Conservation (phyloP, 2,888 invertebrate species). For the Phoenoteleia sp. region DNA sequence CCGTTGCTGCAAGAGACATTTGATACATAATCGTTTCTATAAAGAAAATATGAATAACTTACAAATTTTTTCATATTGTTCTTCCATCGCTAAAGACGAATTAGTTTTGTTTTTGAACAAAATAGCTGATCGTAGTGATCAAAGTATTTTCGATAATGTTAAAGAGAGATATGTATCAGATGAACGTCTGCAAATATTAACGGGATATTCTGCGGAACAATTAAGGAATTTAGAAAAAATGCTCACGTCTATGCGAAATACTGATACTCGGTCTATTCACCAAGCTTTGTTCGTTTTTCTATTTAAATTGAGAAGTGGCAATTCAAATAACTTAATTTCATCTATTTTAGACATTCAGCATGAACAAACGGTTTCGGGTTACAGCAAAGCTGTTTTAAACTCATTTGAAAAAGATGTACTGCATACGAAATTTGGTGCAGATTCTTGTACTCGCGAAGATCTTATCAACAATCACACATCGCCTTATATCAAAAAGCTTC, state of each 20-base stretch:
- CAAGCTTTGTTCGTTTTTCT: constrained; percentile 40
- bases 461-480: constrained; percentile 61
- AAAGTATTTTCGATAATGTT: constrained; percentile 6
- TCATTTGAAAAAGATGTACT: constrained; percentile 75
- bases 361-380: constrained; percentile 71
- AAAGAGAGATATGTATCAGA: constrained; percentile 11
- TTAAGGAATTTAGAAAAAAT: constrained; percentile 15
- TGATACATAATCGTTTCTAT: constrained; percentile 31
- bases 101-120: constrained; percentile 11
- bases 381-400: constrained; percentile 62
- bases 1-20: constrained; percentile 15
- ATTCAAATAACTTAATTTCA: constrained; percentile 20
- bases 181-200: constrained; percentile 18
- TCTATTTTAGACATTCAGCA: constrained; percentile 44
- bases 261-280: constrained; percentile 14
- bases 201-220: constrained; percentile 23
- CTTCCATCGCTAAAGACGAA: not conserved
- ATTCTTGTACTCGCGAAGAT: constrained; percentile 57
- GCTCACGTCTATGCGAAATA: constrained; percentile 32
- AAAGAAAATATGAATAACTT: constrained; percentile 5
- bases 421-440: constrained; percentile 66
- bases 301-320: constrained; percentile 25
- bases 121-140: not conserved
- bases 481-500: constrained; percentile 27
- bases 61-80: not conserved